Evolutionary conservation across 2,797 vertebrate genomes (phyloP).

Genomic region (Poecile montanus): DNA sequence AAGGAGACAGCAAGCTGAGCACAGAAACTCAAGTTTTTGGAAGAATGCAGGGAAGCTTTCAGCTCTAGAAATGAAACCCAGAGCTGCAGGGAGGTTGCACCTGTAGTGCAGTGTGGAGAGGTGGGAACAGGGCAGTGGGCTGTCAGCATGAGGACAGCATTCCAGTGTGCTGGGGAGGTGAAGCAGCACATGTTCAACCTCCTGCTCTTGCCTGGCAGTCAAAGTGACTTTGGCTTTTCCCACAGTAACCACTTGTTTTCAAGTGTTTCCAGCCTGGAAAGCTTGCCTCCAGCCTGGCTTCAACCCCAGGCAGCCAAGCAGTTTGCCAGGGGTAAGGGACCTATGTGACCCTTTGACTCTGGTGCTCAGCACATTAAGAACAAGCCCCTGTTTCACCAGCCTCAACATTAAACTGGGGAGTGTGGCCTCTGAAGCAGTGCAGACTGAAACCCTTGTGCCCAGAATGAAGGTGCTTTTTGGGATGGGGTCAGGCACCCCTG

Average conservation of each 20-base stretch:
- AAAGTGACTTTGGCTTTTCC: background rate
- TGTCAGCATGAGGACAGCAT: background rate
- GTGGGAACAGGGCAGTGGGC: background rate
- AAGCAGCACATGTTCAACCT: background rate
- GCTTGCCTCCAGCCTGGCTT: background rate
- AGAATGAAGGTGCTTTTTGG: background rate
- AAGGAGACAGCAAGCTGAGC: background rate
- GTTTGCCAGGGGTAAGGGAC: background rate
- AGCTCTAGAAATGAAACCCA: background rate
- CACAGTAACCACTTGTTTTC: background rate
- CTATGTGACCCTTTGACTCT: background rate
- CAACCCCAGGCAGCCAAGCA: background rate
- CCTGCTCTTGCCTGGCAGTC: background rate
- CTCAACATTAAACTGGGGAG: background rate
- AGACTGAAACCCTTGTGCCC: background rate
- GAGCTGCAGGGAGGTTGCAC: background rate
- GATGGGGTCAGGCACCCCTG: background rate
- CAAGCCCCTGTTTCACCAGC: background rate
- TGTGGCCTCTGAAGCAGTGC: background rate
- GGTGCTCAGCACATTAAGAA: fast-evolving
- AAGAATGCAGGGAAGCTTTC: background rate
- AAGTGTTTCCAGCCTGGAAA: background rate
- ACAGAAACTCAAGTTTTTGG: background rate
- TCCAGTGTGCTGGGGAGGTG: background rate
- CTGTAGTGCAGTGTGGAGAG: background rate